Percentiles rank a stretch among this genome's conserved stretches.
These are phyloP conservation scores for Euborellia annulipes DNA, from an alignment of 1,140 invertebrate species.

Conservation along the genomic window DNA sequence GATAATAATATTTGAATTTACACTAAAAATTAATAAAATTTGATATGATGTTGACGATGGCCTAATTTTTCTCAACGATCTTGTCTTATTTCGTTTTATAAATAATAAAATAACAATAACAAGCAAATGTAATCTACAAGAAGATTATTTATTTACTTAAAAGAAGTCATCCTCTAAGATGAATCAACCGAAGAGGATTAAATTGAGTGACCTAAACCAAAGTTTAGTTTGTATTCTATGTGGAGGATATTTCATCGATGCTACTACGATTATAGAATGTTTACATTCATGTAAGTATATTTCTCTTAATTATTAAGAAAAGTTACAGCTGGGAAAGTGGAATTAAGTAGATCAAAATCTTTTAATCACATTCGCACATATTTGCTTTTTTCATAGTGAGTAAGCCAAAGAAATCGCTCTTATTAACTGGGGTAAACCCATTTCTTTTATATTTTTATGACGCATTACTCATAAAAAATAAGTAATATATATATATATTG, in stretches of 20 bases:
- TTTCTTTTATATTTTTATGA: neutral
- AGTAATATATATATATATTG: neutral
- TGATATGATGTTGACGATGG: no score
- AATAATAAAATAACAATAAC: no score
- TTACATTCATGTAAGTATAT: slow-evolving; percentile 74
- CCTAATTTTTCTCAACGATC: no score
- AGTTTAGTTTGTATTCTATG: slow-evolving; percentile 72
- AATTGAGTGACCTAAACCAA: slow-evolving; percentile 43
- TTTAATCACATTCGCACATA: neutral
- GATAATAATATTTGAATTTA: no score
- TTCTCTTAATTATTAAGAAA: no score
- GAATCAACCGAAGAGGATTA: neutral
- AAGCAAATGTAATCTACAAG: no score
- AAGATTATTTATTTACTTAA: no score
- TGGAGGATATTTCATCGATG: slow-evolving; percentile 85
- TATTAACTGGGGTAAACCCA: neutral
- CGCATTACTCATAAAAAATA: neutral
- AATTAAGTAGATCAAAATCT: neutral
- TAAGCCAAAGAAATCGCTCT: neutral
- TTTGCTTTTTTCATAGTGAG: neutral
- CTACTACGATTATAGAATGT: slow-evolving; percentile 89
- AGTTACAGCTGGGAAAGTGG: no score
- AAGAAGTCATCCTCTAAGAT: no score
- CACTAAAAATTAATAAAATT: no score
- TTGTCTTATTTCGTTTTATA: no score